phyloP scores from a whole-genome alignment of 2,888 invertebrate species.

The Cephus sareptanus region DNA sequence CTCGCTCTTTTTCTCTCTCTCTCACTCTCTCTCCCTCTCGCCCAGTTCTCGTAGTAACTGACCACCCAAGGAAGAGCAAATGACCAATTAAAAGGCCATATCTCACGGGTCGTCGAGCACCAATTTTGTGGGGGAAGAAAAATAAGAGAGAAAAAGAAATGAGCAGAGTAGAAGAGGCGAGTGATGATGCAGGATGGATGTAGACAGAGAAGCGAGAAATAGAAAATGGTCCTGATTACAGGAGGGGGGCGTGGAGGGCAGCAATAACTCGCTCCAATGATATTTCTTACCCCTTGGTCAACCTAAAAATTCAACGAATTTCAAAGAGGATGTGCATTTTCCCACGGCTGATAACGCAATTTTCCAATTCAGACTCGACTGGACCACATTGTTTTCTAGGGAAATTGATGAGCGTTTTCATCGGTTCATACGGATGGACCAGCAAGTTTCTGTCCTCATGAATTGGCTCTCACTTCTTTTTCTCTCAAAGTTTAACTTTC shows the following conservation, averaged over 20 bases:
- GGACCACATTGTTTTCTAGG: background rate
- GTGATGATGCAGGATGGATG: background rate
- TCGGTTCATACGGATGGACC: no score
- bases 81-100: conserved; percentile 27
- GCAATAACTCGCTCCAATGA: background rate
- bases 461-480: background rate
- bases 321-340: background rate
- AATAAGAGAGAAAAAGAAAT: background rate
- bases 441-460: background rate
- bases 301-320: background rate
- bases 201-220: background rate
- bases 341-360: no score
- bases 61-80: conserved; percentile 4
- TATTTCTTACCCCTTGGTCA: background rate
- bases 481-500: background rate
- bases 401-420: background rate
- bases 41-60: conserved; percentile 9
- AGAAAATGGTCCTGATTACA: conserved; percentile 13
- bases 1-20: background rate
- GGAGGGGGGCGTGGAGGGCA: no score
- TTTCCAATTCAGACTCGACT: background rate
- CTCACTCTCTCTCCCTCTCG: background rate
- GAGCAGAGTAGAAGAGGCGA: conserved; percentile 11
- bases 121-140: conserved; percentile 7
- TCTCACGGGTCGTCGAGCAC: conserved; percentile 11